A percentile compares a stretch with the other conserved stretches of the same genome.
These are phyloP conservation scores for Canis aureus DNA, from an alignment of 2,113 vertebrate genomes.

Conservation along the genomic window DNA sequence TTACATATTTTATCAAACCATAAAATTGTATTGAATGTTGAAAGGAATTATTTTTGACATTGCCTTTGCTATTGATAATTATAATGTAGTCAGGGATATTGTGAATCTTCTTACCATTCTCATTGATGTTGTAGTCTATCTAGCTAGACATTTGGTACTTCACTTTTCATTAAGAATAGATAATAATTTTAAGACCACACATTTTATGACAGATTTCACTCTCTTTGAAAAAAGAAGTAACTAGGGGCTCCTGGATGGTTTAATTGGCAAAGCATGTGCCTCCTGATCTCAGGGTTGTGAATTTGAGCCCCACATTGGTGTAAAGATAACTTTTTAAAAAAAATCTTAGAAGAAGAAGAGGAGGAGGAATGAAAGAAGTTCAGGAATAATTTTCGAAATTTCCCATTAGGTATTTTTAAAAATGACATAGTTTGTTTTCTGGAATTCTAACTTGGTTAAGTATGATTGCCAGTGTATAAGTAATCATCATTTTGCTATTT, in stretches of 20 bases:
- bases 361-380: not conserved
- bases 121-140: not conserved
- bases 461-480: not conserved
- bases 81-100: not conserved
- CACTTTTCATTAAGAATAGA: not conserved
- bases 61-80: not conserved
- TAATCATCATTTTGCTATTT: slow-evolving; percentile 26
- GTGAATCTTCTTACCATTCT: not conserved
- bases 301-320: not conserved
- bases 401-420: slow-evolving; percentile 32
- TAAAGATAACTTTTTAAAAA: not conserved
- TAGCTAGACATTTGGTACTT: not conserved
- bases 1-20: not conserved
- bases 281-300: not conserved
- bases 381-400: slow-evolving; percentile 33
- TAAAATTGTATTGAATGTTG: not conserved
- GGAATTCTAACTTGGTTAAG: slow-evolving; percentile 57
- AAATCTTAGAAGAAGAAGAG: not conserved
- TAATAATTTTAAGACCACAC: not conserved
- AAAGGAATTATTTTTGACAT: not conserved
- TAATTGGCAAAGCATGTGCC: not conserved
- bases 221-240: not conserved
- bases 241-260: not conserved
- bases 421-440: slow-evolving; percentile 14
- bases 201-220: not conserved